Base-by-base conservation (phyloP, 2,888 invertebrate genomes). In the Stramonita haemastoma region DNA sequence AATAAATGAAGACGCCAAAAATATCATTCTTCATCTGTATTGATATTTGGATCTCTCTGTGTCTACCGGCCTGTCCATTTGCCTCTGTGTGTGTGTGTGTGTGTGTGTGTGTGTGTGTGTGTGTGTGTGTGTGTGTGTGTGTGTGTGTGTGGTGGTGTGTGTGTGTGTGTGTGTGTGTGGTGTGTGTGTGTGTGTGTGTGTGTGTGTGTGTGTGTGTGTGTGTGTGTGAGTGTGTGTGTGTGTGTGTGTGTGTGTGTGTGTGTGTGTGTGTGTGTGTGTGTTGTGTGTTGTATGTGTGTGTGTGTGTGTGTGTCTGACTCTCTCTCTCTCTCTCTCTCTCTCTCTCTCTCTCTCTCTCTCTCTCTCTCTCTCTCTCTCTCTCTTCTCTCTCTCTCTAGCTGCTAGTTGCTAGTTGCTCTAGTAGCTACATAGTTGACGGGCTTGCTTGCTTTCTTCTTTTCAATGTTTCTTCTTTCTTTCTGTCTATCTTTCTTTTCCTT, bases 361-460 rank as follows among this genome's bases (percentile, higher is more conserved):
- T n/a, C 70, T 84, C 34, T 34, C 66, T 70, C 60, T 34, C 66
- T 22, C 83, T 56, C 81, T 89, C 70, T 60, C 56, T 83, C 83
- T 32, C 32, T 79, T 57, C 36, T 22, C 17, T 57, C 13, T 32
- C 34, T 81, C 56, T 34, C 57, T 79, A 19, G 15, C 56, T 60
- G 19, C 87, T 32, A 34, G 32, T 34, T 36, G 73, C 66, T 34
- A 36, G 60, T 60, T 60, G 8, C 60, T 17, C 17, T 8, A 60
- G 60, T 15, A 60, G 17, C 66, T 66, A 13, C 2, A 2, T 46
- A 8, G 46, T 46, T 46, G 46, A 8, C 8, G 2, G 46, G 46
- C 46, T 46, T 5, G 46, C 46, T 46, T 2, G 46, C 8, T 46
- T 46, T 46, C 26, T 66, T 66, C 19, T 66, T 26, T 66, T 26